phyloP scores from a whole-genome alignment of 2,113 vertebrate species.

The Emydocephalus ijimae region DNA sequence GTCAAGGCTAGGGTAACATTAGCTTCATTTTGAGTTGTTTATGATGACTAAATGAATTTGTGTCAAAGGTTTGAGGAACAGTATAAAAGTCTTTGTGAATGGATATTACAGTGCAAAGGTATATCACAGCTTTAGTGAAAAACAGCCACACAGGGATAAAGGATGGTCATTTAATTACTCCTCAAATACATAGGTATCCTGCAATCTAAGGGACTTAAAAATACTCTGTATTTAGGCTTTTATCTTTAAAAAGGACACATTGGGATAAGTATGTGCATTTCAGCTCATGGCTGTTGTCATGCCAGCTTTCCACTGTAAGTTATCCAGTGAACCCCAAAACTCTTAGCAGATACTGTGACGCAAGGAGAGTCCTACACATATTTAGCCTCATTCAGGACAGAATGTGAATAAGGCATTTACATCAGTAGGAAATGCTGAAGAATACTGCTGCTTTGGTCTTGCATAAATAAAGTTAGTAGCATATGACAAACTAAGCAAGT shows the following conservation, averaged over 20 bases:
- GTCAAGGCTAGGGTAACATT: background rate
- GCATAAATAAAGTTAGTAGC: background rate
- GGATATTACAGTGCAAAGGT: background rate
- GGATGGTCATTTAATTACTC: background rate
- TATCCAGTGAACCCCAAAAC: background rate
- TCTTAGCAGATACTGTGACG: background rate
- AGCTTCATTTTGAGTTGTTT: background rate
- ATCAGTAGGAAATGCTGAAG: background rate
- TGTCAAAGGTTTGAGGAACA: background rate
- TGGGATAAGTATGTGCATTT: background rate
- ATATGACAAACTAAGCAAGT: background rate
- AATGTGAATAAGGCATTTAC: background rate
- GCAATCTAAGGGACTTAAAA: background rate
- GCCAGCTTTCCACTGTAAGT: background rate
- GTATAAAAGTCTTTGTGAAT: background rate
- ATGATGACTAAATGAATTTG: background rate
- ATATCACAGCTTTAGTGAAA: background rate
- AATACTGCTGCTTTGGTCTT: background rate
- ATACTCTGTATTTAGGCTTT: background rate
- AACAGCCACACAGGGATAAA: background rate
- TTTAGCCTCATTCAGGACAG: slow-evolving; percentile 7
- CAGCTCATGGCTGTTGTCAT: background rate
- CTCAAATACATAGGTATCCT: background rate
- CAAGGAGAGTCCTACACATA: background rate
- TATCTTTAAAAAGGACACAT: background rate